Evolutionary conservation across 2,888 invertebrate species (phyloP).

Genomic region (Cheilosia scutellata): DNA sequence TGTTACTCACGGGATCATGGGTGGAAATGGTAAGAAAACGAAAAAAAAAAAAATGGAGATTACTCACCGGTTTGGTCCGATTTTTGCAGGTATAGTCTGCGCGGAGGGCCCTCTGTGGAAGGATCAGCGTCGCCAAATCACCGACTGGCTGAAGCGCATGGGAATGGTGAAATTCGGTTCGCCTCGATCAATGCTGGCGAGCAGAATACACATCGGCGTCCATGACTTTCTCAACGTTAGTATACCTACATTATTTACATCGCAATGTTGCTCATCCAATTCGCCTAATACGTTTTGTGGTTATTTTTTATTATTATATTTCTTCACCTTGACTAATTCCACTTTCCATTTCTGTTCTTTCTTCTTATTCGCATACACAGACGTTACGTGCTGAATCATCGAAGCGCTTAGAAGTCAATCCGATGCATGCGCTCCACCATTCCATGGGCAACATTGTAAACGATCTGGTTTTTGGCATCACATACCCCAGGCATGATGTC

Average conservation of each 20-base stretch:
- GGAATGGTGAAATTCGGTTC: constrained; percentile 88
- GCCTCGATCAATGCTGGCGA: constrained; percentile 87
- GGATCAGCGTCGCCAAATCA: constrained; percentile 91
- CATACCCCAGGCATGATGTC: constrained; percentile 88
- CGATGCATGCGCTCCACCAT: constrained; percentile 84
- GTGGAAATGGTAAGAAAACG: constrained; percentile 90
- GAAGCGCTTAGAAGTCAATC: constrained; percentile 82
- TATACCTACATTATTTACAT: constrained; percentile 14
- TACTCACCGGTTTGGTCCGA: constrained; percentile 18
- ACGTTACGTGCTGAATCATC: constrained; percentile 77
- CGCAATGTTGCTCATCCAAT: background rate
- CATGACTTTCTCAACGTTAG: constrained; percentile 86
- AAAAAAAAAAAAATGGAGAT: constrained; percentile 1
- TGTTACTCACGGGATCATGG: constrained; percentile 94
- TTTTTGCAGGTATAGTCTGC: constrained; percentile 90
- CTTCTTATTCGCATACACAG: constrained; percentile 39
- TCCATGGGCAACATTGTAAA: constrained; percentile 91
- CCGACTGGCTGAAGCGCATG: constrained; percentile 89
- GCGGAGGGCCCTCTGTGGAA: constrained; percentile 93
- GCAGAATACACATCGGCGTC: constrained; percentile 87
- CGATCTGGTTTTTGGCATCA: constrained; percentile 90
- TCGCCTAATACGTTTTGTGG: constrained; percentile 29
- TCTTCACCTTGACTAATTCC: constrained; percentile 37
- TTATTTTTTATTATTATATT: constrained; percentile 8
- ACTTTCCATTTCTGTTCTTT: constrained; percentile 50